Evolutionary conservation across 1,140 invertebrate genomes (phyloP).

Genomic region (Drosophila bipectinata): DNA sequence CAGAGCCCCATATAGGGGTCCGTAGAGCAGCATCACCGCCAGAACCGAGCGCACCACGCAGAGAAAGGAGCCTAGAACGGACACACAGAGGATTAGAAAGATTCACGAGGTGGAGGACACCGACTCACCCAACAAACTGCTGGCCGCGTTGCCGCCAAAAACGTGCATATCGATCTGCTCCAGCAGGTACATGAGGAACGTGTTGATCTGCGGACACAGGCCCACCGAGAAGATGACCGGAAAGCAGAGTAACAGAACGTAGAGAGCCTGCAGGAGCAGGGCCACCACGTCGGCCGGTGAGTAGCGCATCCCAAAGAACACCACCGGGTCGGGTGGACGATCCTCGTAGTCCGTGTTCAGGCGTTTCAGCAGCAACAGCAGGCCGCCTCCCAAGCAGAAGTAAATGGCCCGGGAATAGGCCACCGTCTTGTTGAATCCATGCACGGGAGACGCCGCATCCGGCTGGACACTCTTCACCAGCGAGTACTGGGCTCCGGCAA

Average conservation of each 20-base stretch:
- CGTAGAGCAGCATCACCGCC: conserved; percentile 92
- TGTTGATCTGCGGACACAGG: conserved; percentile 98
- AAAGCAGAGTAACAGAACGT: conserved; percentile 94
- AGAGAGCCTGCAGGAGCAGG: conserved; percentile 89
- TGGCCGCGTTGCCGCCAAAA: conserved; percentile 98
- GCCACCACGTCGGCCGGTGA: conserved; percentile 88
- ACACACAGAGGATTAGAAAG: background rate
- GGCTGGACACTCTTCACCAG: conserved; percentile 99
- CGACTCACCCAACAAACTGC: conserved; percentile 88
- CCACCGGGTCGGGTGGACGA: conserved; percentile 26
- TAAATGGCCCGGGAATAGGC: conserved; percentile 97
- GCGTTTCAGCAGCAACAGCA: conserved; percentile 70
- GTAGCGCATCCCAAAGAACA: conserved; percentile 91
- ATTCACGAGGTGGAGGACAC: background rate
- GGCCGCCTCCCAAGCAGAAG: conserved; percentile 93
- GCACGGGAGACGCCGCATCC: conserved; percentile 98
- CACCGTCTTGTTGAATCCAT: conserved; percentile 98
- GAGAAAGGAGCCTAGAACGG: conserved; percentile 89
- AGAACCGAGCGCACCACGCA: conserved; percentile 91
- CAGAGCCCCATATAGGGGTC: conserved; percentile 93
- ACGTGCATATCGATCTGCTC: conserved; percentile 99
- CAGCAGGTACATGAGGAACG: conserved; percentile 96
- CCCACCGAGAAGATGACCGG: conserved; percentile 97
- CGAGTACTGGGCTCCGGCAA: conserved; percentile 98
- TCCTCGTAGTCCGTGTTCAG: conserved; percentile 69